Evolutionary conservation across 2,797 vertebrate species (phyloP), one percentile per base, ranked within the genome.

Genomic region (Mergus octosetaceus): DNA sequence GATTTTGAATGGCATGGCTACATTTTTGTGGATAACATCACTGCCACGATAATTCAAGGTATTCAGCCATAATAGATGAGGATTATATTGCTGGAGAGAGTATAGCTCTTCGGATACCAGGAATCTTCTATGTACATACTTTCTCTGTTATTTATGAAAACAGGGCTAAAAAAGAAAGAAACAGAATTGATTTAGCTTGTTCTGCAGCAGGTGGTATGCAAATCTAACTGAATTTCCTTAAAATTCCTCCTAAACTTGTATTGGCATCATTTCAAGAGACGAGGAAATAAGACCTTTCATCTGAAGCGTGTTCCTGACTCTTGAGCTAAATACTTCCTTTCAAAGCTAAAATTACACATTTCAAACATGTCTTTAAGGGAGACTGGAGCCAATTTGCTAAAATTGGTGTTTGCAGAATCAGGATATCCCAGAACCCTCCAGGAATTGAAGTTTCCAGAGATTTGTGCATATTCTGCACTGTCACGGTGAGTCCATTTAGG

Each of bases 291-390:
- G 54, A 68, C 70, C 58, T 94, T 94, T 95, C 71, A 90, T 93
- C 53, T 95, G 87, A 90, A 92, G 14, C 16, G 39, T 19, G 58
- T 78, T 95, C 78, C 66, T 62, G 38, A 53, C 87, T 93, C 65
- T 79, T 85, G 38, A 89, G 78, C 78, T 93, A 95, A 94, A 72
- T 83, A 75, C 84, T 96, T 95, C 90, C 86, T 85, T 91, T 91
- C 53, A 87, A 85, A 86, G 91, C 79, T 91, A 95, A 96, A 96
- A 96, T 95, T 94, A 89, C 62, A 80, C 45, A 27, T 75, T 92
- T 94, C 84, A 94, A 90, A 72, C 58, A 14, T 56, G n/a, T 74
- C 49, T 93, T 92, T 85, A 80, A 89, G 95, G 43, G 86, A 90
- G 41, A 27, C 69, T 85, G 88, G 76, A 93, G 81, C 78, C 88